Evolutionary conservation across 1,140 invertebrate genomes (phyloP), one percentile per base, ranked within the genome.

Genomic region (Arctopsyche grandis): DNA sequence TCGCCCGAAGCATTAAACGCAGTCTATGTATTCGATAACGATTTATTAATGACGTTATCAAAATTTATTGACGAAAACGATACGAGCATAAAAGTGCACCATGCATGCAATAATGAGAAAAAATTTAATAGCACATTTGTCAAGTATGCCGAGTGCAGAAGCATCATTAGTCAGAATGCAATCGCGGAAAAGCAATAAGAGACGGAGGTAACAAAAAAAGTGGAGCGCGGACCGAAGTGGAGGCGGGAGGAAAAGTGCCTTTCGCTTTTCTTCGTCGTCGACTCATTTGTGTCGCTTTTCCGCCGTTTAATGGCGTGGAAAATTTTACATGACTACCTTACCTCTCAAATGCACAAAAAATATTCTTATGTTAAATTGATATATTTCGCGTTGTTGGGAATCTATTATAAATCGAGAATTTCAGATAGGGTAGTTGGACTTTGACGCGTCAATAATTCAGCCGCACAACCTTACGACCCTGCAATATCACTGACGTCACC

Each of bases 11-110:
- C 56, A 19, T 60, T 21, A 60, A 19, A 60, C 16, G 9, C 7
- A 60, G 56, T 60, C 56, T 19, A 60, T 60, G 14, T 60, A 60
- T 60, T 60, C 9, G 21, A 21, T 60, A 60, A 5, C 29, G 21
- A 21, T 60, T 60, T 60, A 60, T 60, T 60, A 60, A 60, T 60
- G 56, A 60, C 56, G 56, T 60, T 60, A 60, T 60, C 56, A 19
- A 60, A 60, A 60, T 60, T 60, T 60, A 60, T 60, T 19, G 56
- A 60, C 16, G 56, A 21, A 60, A 21, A 60, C 56, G 29, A 38
- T 38, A 38, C 16, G 56, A 60, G 9, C 16, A 60, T 19, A 7
- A 38, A 38, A 38, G 29, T 38, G 29, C 29, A 38, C 1, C 29
- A 38, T 7, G 29, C 3, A 38, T 38, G 1, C 7, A 38, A 38